Evolutionary conservation across 2,797 vertebrate species (phyloP).

Genomic region (Acipenser transmontanus): DNA sequence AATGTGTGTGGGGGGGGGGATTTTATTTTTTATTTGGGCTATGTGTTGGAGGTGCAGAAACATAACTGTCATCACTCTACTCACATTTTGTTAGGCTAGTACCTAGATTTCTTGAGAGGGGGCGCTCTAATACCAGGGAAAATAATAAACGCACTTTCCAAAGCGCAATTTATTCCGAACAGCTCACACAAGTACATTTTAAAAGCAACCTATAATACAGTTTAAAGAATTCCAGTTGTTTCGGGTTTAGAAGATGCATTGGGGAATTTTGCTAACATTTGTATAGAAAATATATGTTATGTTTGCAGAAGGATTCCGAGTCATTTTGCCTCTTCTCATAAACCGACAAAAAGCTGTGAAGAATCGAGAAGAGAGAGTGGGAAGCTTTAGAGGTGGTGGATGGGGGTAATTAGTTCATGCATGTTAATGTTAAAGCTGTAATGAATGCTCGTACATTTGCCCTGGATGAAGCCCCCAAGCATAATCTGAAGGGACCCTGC

Average conservation of each 20-base stretch:
- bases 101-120: conserved; percentile 50
- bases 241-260: no score
- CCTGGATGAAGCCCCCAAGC: conserved; percentile 1
- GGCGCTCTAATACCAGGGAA: conserved; percentile 80
- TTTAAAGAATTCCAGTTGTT: no score
- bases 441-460: not conserved
- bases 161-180: no score
- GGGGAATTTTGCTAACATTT: no score
- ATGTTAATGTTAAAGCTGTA: conserved; percentile 3
- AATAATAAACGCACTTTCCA: conserved; percentile 10
- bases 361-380: no score
- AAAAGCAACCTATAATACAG: no score
- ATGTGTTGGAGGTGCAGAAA: no score
- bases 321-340: not conserved
- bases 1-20: no score
- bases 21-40: no score
- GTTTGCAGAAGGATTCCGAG: not conserved
- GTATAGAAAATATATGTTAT: not conserved
- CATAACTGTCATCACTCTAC: no score
- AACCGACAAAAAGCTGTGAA: not conserved
- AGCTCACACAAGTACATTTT: no score
- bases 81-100: not conserved
- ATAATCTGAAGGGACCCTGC: conserved; percentile 19
- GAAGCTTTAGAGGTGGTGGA: not conserved
- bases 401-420: not conserved